A percentile compares a stretch with the other conserved stretches of the same genome.
These are phyloP conservation scores for Minunthozetes semirufus DNA, from an alignment of 2,888 invertebrate species.

Conservation along the genomic window DNA sequence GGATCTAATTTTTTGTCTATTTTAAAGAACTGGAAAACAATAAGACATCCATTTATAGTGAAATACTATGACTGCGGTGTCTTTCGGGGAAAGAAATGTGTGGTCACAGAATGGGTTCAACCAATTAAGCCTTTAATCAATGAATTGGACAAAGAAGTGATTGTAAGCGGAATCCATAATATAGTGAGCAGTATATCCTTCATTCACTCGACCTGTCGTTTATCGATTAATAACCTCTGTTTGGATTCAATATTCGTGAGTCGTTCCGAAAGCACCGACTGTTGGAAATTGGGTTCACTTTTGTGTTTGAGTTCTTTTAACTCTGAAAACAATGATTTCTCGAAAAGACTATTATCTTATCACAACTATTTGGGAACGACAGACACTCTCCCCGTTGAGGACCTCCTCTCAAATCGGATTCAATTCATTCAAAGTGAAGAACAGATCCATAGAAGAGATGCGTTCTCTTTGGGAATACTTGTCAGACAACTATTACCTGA, in stretches of 20 bases:
- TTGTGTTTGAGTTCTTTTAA: conserved; percentile 23
- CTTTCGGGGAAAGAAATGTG: conserved; percentile 27
- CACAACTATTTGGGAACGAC: conserved; percentile 6
- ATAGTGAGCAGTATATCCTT: conserved; percentile 24
- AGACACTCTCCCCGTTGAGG: conserved; percentile 30
- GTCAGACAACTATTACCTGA: conserved; percentile 14
- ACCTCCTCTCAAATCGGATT: neutral
- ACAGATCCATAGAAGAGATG: conserved; percentile 33
- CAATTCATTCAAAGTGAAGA: neutral
- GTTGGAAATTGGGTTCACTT: conserved; percentile 36
- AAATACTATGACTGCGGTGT: conserved; percentile 34
- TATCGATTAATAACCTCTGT: conserved; percentile 30
- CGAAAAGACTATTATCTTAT: neutral
- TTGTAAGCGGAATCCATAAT: conserved; percentile 29
- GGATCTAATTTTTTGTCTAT: neutral
- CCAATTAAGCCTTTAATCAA: conserved; percentile 25
- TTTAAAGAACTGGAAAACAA: conserved; percentile 33
- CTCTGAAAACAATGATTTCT: conserved; percentile 21
- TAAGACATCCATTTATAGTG: conserved; percentile 35
- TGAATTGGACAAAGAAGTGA: conserved; percentile 16
- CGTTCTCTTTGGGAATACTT: conserved; percentile 30
- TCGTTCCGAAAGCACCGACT: conserved; percentile 25
- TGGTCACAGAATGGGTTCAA: conserved; percentile 32
- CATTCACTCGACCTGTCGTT: conserved; percentile 30
- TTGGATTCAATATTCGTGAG: conserved; percentile 33